Conservation (phyloP, 64 coral and sea anemone species). For the Actinia tenebrosa region DNA sequence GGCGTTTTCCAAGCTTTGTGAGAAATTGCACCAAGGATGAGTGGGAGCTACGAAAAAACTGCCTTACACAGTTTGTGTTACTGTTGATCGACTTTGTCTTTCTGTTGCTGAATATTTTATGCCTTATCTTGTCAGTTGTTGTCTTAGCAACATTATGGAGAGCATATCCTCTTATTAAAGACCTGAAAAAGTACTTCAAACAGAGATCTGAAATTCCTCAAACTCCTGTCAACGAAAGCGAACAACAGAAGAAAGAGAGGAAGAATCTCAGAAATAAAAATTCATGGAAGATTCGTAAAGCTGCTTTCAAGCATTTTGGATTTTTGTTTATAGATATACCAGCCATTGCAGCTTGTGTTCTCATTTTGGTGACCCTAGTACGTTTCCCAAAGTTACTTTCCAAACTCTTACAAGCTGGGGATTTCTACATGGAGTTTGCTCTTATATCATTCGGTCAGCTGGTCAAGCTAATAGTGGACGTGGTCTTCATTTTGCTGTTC, state of each 20-base stretch:
- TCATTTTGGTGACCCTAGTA: conserved; percentile 71
- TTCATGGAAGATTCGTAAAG: conserved; percentile 94
- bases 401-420: conserved; percentile 81
- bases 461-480: conserved; percentile 67
- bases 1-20: conserved; percentile 85
- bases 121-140: conserved; percentile 62
- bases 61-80: conserved; percentile 61
- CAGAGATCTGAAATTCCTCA: conserved; percentile 13
- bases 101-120: conserved; percentile 70
- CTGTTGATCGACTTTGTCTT: conserved; percentile 73
- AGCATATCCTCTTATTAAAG: conserved; percentile 66
- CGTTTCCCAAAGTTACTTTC: conserved; percentile 72
- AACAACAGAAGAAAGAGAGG: conserved; percentile 3
- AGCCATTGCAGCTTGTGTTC: conserved; percentile 62
- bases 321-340: conserved; percentile 91
- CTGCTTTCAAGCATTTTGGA: conserved; percentile 71
- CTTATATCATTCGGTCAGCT: conserved; percentile 70
- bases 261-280: conserved; percentile 21
- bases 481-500: conserved; percentile 77
- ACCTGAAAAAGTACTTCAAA: conserved; percentile 71
- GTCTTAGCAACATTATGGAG: conserved; percentile 82
- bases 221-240: not conserved
- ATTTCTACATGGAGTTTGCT: conserved; percentile 93
- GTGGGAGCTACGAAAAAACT: conserved; percentile 77
- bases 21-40: conserved; percentile 69